Percentiles rank a stretch among this genome's conserved stretches.
Conservation (phyloP, 2,888 invertebrate genomes). For the Miltochrista miniata region DNA sequence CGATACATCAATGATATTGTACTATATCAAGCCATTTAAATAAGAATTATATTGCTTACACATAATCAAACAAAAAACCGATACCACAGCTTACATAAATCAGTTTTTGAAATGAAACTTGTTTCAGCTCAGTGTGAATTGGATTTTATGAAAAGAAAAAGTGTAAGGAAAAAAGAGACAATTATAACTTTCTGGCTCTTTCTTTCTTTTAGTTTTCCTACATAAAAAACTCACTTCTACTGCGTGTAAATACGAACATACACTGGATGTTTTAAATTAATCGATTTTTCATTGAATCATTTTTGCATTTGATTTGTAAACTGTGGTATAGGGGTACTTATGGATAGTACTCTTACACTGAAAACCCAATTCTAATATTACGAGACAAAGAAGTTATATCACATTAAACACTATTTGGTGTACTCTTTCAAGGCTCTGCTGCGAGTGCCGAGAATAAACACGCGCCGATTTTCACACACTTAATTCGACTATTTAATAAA, state of each 20-base stretch:
- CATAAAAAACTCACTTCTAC: no score
- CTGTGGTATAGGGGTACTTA: constrained; percentile 25
- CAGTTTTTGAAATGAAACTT: no score
- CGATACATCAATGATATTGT: constrained; percentile 44
- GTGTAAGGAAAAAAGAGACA: no score
- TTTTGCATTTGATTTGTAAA: constrained; percentile 6
- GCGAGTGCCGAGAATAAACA: constrained; percentile 34
- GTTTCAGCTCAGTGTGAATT: no score
- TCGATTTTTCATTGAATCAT: no score
- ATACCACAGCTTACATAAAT: constrained; percentile 27
- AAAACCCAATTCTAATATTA: constrained; percentile 32
- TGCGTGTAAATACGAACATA: no score
- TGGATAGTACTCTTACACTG: constrained; percentile 23
- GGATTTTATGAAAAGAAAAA: no score
- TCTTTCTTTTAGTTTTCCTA: no score
- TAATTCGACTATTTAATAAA: neutral
- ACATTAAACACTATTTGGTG: constrained; percentile 58
- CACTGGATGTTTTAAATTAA: no score
- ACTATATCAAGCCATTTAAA: constrained; percentile 45
- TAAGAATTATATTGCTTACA: constrained; percentile 28
- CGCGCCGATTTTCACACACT: neutral
- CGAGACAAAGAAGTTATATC: constrained; percentile 38
- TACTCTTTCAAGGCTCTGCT: constrained; percentile 51
- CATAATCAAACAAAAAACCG: constrained; percentile 14
- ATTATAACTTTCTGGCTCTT: no score